These are phyloP conservation scores for Ornithorhynchus anatinus DNA, from an alignment of 2,113 vertebrate genomes.

Conservation along the genomic window DNA sequence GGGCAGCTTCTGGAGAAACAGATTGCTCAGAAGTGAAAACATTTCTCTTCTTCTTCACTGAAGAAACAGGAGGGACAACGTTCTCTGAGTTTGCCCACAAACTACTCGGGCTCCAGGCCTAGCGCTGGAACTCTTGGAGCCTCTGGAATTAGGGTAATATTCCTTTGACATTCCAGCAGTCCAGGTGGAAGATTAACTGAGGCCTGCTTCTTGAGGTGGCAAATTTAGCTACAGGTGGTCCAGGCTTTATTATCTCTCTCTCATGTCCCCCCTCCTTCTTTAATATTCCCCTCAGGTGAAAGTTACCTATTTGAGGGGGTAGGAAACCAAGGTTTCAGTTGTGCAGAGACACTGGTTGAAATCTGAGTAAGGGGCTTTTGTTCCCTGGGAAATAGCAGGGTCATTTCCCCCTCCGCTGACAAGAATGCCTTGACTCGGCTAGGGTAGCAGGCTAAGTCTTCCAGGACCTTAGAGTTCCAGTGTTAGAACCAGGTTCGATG, in stretches of 20 bases:
- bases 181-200: no score
- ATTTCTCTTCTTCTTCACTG: not conserved
- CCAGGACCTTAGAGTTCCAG: not conserved
- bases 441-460: not conserved
- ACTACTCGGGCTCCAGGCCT: not conserved
- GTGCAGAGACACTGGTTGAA: no score
- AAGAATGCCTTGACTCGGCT: no score
- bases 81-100: not conserved
- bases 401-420: no score
- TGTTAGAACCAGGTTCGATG: no score
- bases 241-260: no score
- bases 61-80: not conserved
- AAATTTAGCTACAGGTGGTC: no score
- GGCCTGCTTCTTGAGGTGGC: no score
- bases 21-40: not conserved
- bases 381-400: no score
- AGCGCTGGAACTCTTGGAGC: not conserved
- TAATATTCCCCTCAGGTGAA: no score
- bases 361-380: no score
- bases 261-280: no score
- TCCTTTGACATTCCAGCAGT: not conserved
- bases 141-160: accelerated
- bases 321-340: not conserved
- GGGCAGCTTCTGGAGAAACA: constrained; percentile 11
- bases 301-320: not conserved